Conservation (phyloP, 2,113 vertebrate species). For the Tragelaphus strepsiceros region DNA sequence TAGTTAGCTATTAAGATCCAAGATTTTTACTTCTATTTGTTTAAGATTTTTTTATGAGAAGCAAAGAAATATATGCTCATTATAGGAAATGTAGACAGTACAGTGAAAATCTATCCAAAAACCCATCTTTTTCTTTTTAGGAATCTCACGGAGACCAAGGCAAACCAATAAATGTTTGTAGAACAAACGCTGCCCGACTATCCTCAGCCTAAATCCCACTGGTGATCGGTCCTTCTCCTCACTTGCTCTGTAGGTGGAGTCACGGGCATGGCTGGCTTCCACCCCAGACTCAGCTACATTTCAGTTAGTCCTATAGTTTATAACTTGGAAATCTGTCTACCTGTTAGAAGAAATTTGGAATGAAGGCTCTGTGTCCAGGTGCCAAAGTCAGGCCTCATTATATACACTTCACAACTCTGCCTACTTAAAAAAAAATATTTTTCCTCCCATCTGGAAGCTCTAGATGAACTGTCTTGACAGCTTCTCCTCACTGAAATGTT, state of each 20-base stretch:
- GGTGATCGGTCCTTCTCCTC: no score
- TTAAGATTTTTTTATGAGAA: background rate
- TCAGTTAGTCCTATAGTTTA: background rate
- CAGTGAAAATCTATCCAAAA: background rate
- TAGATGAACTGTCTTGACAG: background rate
- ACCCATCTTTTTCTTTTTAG: background rate
- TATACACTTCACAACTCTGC: background rate
- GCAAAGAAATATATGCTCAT: background rate
- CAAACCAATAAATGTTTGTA: background rate
- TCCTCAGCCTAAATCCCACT: background rate
- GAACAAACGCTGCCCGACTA: background rate
- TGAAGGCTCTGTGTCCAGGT: background rate
- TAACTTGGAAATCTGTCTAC: background rate
- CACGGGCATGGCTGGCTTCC: background rate
- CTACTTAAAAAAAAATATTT: background rate
- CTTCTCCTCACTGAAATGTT: background rate
- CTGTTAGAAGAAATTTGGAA: background rate
- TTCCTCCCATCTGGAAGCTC: background rate
- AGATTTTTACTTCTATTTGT: background rate
- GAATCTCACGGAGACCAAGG: background rate
- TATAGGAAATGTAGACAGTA: background rate
- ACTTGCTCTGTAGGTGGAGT: background rate
- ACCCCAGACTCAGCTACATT: background rate
- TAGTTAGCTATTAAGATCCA: background rate
- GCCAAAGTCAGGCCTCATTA: background rate